Evolutionary conservation across 2,888 invertebrate genomes (phyloP), one percentile per base, ranked within the genome.

Genomic region (Omphaloscelis lunosa): DNA sequence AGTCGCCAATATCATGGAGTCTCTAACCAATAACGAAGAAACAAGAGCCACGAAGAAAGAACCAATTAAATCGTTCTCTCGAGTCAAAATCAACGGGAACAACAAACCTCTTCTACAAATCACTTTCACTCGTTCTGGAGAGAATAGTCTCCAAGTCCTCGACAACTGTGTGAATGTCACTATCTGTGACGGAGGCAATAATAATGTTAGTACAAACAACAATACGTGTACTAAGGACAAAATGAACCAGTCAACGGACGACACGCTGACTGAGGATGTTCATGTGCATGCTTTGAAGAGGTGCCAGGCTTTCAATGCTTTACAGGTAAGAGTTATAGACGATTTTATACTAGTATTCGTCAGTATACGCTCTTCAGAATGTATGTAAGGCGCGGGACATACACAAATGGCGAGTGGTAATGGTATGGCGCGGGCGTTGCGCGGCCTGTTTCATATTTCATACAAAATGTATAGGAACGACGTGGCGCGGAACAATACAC

Each of bases 301-400:
- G 45, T 97, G 97, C 89, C 97, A 97, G 92, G 95, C 96, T 93
- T 97, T 96, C 92, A 96, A 94, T 89, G 96, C 97, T 89, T 93
- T 97, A 91, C 97, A 97, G 96, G 97, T 96, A 48, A 79, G 80
- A n/a, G 23, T 53, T n/a, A 23, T 53, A 23, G 23, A 23, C 53
- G 23, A 23, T 9, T 51, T 51, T 2, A 53, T 20, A 20, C 51
- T 20, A 51, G 20, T 51, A 20, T 51, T 51, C 20, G 20, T 20
- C 51, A 20, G 7, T 20, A 20, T 51, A 51, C 51, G 51, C 51
- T 51, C 20, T 51, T 51, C 51, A 20, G 20, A 20, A 20, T 51
- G n/a, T n/a, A n/a, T n/a, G n/a, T n/a, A n/a, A n/a, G n/a, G n/a
- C n/a, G n/a, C n/a, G n/a, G n/a, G n/a, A n/a, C n/a, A n/a, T n/a